Conservation (phyloP, 2,888 invertebrate species). For the Platycheirus albimanus region DNA sequence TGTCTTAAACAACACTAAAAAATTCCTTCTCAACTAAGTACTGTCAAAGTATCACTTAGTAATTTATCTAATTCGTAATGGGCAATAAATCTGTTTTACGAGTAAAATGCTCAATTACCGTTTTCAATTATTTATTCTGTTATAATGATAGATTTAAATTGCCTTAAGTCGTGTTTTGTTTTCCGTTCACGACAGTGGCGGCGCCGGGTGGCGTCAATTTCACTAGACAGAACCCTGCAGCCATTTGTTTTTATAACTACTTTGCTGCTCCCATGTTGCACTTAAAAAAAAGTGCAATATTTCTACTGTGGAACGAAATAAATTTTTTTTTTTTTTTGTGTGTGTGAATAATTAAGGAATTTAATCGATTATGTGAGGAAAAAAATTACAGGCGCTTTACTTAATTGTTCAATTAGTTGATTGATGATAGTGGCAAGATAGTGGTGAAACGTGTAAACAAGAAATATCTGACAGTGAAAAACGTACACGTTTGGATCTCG, state of each 20-base stretch:
- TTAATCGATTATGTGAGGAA: constrained; percentile 10
- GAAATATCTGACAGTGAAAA: too few relatives aligned
- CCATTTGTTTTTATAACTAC: constrained; percentile 38
- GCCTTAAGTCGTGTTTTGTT: neutral
- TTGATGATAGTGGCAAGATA: neutral
- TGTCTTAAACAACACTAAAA: too few relatives aligned
- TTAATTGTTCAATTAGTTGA: constrained; percentile 33
- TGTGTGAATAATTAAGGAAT: constrained; percentile 1
- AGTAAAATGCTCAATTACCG: constrained; percentile 14
- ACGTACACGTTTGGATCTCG: too few relatives aligned
- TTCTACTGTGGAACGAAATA: neutral
- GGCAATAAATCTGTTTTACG: constrained; percentile 8
- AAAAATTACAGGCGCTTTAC: constrained; percentile 21
- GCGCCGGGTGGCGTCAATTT: neutral
- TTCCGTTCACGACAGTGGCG: too few relatives aligned
- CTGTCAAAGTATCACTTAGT: constrained; percentile 25
- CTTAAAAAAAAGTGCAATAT: neutral
- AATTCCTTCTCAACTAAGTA: too few relatives aligned
- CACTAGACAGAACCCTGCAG: constrained; percentile 16
- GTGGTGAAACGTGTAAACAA: neutral
- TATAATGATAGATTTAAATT: constrained; percentile 28
- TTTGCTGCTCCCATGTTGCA: constrained; percentile 2
- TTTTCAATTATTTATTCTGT: constrained; percentile 21
- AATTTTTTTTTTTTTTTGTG: neutral
- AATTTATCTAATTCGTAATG: constrained; percentile 44